Base-by-base conservation (phyloP, 2,888 invertebrate genomes). In the Idaea biselata region DNA sequence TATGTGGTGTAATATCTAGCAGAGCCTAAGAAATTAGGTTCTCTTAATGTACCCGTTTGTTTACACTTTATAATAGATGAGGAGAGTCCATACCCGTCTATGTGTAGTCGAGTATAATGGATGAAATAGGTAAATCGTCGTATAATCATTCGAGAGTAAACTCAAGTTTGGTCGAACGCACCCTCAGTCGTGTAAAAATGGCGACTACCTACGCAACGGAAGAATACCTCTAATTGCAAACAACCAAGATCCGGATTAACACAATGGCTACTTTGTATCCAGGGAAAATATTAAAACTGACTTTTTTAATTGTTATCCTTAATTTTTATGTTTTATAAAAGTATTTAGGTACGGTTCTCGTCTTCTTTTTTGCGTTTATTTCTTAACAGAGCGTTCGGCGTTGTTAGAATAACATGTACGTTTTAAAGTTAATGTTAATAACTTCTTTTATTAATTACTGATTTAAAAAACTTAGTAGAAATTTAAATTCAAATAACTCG, bases 211-310 rank as follows among this genome's bases (percentile, higher is more conserved):
- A 44, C 25, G 25, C 25, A 25, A 25, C 25, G 25, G 25, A 14
- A 44, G 44, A 8, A 44, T 11, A 1, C 14, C 44, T 8, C 44
- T 44, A 44, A 44, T 44, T 44, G 44, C 44, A 44, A 44, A 44
- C 44, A 44, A 44, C 44, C 44, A 44, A 44, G 7, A 44, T 44
- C 44, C 44, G 44, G 44, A 44, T 44, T 44, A 44, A 14, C 44
- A 44, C 44, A 44, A 44, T 44, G 44, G 44, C 44, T 44, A 44
- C 44, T 44, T 44, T 44, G 44, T 44, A 44, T 44, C 44, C 44
- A 44, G 44, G 44, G 44, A 44, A 44, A 44, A 44, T 44, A 44
- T 44, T 8, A 44, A 2, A 44, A 44, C 44, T 54, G 18, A 44
- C 11, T 4, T 44, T 25, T 44, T 44, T 44, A 44, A 44, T 44